Evolutionary conservation across 2,888 invertebrate species (phyloP).

Genomic region (Trypoxylon attenuatum): DNA sequence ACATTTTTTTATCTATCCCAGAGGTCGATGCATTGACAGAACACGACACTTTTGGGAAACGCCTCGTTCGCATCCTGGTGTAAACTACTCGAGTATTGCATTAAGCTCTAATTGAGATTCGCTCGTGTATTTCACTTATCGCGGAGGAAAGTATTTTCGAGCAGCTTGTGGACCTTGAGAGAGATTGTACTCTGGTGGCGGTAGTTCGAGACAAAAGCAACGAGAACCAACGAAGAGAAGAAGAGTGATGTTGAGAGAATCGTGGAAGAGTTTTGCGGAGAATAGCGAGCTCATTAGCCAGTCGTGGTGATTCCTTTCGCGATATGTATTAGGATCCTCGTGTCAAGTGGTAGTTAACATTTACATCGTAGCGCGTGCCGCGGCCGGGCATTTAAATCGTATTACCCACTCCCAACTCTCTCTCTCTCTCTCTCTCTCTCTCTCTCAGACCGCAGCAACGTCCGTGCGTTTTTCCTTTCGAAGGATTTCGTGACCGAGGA

Average conservation of each 20-base stretch:
- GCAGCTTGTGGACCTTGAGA: too few species aligned
- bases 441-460: constrained; percentile 7
- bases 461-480: constrained; percentile 2
- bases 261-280: background rate
- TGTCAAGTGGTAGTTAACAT: constrained; percentile 11
- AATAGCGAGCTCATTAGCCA: constrained; percentile 6
- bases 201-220: too few species aligned
- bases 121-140: too few species aligned
- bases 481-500: background rate
- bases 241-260: background rate
- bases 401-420: background rate
- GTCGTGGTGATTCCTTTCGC: constrained; percentile 1
- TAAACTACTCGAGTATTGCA: background rate
- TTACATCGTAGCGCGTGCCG: background rate
- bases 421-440: background rate
- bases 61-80: background rate
- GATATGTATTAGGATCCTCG: constrained; percentile 6
- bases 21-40: background rate
- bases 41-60: background rate
- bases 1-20: background rate
- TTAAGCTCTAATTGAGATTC: background rate
- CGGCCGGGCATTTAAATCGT: constrained; percentile 12
- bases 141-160: too few species aligned
- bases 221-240: background rate
- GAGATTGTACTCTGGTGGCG: too few species aligned